Conservation (phyloP, 2,888 invertebrate genomes). For the Drosophila glabriapex region DNA sequence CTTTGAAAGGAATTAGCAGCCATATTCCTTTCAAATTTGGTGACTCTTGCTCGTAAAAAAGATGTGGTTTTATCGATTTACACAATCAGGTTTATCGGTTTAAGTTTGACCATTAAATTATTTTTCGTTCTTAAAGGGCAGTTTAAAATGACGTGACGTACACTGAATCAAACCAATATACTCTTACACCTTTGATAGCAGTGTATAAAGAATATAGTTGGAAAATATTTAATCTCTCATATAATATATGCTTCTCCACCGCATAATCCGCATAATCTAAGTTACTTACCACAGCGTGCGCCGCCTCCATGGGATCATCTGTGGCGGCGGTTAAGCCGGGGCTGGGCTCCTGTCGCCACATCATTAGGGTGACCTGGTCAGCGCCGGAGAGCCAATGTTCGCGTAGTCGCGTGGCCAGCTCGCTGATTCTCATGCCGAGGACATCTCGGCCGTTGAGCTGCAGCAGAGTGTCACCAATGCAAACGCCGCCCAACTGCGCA, state of each 20-base stretch:
- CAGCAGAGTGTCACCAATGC: slow-evolving; percentile 90
- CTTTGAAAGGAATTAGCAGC: too few relatives aligned
- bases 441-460: slow-evolving; percentile 86
- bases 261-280: slow-evolving; percentile 3
- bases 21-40: background rate
- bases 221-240: background rate
- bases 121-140: background rate
- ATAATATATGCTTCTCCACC: background rate
- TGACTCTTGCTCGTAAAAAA: background rate
- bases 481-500: slow-evolving; percentile 88
- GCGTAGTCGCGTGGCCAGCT: slow-evolving; percentile 82
- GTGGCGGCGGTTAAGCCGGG: slow-evolving; percentile 4
- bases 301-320: slow-evolving; percentile 62
- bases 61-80: background rate
- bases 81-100: background rate
- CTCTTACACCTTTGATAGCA: background rate
- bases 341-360: slow-evolving; percentile 83
- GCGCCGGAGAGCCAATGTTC: slow-evolving; percentile 83
- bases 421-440: slow-evolving; percentile 83
- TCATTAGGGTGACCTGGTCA: slow-evolving; percentile 79
- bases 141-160: too few relatives aligned
- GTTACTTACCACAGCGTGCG: slow-evolving; percentile 65
- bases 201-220: background rate
- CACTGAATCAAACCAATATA: background rate
- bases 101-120: background rate